phyloP scores from a whole-genome alignment of 2,888 invertebrate species.

The Synanthedon vespiformis region DNA sequence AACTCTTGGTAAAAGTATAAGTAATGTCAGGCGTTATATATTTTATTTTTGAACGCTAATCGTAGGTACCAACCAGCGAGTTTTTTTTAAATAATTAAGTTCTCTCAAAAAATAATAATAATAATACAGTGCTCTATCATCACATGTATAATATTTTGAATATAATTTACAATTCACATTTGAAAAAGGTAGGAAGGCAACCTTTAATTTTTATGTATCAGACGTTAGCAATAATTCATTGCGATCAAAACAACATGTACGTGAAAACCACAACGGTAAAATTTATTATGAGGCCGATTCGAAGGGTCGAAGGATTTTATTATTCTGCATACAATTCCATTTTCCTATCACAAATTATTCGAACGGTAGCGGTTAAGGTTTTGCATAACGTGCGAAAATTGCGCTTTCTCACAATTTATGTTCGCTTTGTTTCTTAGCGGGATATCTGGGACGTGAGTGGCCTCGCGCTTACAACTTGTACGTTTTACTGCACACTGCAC shows the following conservation, averaged over 20 bases:
- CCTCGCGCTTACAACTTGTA: background rate
- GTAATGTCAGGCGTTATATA: too few species aligned
- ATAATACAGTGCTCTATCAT: too few species aligned
- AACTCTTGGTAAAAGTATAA: too few species aligned
- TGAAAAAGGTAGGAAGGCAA: background rate
- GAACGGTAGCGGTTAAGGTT: constrained; percentile 49
- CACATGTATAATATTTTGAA: background rate
- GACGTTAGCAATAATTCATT: constrained; percentile 8
- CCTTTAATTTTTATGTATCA: constrained; percentile 8
- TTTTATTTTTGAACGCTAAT: too few species aligned
- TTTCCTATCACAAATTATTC: constrained; percentile 65
- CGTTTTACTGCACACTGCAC: too few species aligned
- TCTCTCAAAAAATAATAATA: too few species aligned
- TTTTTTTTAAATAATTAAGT: too few species aligned
- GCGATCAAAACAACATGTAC: constrained; percentile 14
- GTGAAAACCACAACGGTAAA: constrained; percentile 30
- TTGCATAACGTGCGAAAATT: constrained; percentile 57
- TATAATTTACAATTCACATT: background rate
- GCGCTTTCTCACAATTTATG: constrained; percentile 41
- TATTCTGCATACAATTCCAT: constrained; percentile 66
- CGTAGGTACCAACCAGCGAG: too few species aligned
- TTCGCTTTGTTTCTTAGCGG: constrained; percentile 12
- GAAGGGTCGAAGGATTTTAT: constrained; percentile 60
- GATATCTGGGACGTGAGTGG: constrained; percentile 2
- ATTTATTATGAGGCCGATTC: constrained; percentile 52